These are phyloP conservation scores for Drosophila bipectinata DNA, from an alignment of 1,140 invertebrate species.

Conservation along the genomic window DNA sequence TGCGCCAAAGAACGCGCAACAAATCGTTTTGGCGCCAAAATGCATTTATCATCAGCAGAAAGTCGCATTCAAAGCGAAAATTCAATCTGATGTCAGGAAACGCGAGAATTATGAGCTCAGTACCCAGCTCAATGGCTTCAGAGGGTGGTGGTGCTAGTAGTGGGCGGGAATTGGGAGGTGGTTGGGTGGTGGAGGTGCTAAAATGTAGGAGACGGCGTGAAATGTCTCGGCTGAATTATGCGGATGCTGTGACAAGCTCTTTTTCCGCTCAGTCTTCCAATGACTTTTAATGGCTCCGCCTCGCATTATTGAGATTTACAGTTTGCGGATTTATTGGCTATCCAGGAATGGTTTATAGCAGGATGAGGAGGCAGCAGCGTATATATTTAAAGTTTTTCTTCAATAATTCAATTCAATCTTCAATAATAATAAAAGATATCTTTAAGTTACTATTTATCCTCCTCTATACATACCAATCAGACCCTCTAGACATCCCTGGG, in stretches of 20 bases:
- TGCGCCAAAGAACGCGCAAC: conserved; percentile 68
- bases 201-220: conserved; percentile 20
- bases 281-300: conserved; percentile 47
- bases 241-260: conserved; percentile 51
- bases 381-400: not conserved
- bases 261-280: conserved; percentile 44
- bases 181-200: not conserved
- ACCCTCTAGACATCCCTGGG: not conserved
- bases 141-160: not conserved
- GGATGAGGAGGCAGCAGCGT: not conserved
- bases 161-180: not conserved
- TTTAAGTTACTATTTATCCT: not conserved
- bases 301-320: conserved; percentile 52
- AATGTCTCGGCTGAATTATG: conserved; percentile 43
- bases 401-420: too few species aligned
- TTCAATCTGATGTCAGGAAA: conserved; percentile 64
- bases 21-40: conserved; percentile 65
- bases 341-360: conserved; percentile 30
- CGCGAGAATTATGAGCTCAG: conserved; percentile 68
- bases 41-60: conserved; percentile 67
- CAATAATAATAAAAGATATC: not conserved
- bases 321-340: conserved; percentile 46
- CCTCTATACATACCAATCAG: conserved; percentile 12
- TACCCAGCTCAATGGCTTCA: conserved; percentile 10
- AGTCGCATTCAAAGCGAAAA: conserved; percentile 65